A percentile compares a stretch with the other conserved stretches of the same genome.
Conservation (phyloP, 2,113 vertebrate genomes). For the Melanerpes formicivorus region DNA sequence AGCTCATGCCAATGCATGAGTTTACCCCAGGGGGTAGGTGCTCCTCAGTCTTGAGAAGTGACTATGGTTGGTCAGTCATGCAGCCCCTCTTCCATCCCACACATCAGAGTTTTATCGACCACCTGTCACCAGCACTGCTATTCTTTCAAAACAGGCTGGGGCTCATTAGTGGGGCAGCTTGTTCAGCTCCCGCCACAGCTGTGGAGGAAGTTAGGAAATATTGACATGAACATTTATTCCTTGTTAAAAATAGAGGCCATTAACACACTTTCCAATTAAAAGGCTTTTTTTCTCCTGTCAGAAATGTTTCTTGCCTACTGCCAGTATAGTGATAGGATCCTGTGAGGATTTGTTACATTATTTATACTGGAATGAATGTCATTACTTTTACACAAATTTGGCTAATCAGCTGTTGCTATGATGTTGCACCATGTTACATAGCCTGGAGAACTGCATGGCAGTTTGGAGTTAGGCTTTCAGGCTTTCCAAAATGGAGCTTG, state of each 20-base stretch:
- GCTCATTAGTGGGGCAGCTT: neutral
- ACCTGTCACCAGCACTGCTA: neutral
- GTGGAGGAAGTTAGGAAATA: neutral
- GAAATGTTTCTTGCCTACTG: neutral
- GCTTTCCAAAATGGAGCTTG: neutral
- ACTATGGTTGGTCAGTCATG: neutral
- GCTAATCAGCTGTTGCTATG: neutral
- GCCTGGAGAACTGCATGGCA: neutral
- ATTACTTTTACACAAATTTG: neutral
- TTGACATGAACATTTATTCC: neutral
- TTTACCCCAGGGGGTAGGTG: neutral
- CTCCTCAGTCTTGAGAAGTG: neutral
- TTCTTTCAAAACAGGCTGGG: neutral
- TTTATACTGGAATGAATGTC: slow-evolving; percentile 16
- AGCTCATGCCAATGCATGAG: neutral
- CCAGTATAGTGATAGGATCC: slow-evolving; percentile 6
- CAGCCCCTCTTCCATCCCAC: neutral
- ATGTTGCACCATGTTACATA: neutral
- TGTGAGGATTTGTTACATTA: neutral
- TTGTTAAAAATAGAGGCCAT: neutral
- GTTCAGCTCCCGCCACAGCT: neutral
- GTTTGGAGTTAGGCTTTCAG: neutral
- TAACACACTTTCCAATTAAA: neutral
- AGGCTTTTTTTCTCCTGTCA: neutral
- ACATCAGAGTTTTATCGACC: neutral